A percentile compares a stretch with the other conserved stretches of the same genome.
Evolutionary conservation across 2,888 invertebrate species (phyloP).

Genomic region (Acanthoscelides obtectus): DNA sequence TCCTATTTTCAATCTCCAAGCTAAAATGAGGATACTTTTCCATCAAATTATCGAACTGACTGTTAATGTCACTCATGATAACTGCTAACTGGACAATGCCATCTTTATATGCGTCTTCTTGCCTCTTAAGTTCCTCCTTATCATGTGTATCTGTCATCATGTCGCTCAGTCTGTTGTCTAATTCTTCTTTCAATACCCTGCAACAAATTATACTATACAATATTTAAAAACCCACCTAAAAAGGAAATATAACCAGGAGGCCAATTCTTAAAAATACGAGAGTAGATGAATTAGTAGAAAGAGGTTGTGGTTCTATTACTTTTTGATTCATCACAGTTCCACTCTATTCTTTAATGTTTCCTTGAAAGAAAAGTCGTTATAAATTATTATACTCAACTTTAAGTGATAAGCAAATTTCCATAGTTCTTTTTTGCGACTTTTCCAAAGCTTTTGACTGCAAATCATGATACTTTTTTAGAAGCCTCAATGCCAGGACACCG

Average conservation of each 20-base stretch:
- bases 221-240: background rate
- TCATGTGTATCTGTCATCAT: constrained; percentile 31
- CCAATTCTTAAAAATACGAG: background rate
- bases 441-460: too few species aligned
- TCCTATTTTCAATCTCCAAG: constrained; percentile 21
- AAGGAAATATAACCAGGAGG: background rate
- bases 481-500: too few species aligned
- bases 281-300: background rate
- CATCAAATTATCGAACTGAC: constrained; percentile 26
- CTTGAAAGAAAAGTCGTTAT: too few species aligned
- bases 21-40: constrained; percentile 27
- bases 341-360: too few species aligned
- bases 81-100: constrained; percentile 30
- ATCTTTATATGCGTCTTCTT: constrained; percentile 25
- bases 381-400: too few species aligned
- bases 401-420: too few species aligned
- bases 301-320: too few species aligned
- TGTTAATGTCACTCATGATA: constrained; percentile 26
- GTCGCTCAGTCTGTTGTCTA: constrained; percentile 34
- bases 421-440: too few species aligned
- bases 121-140: constrained; percentile 31
- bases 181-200: constrained; percentile 36
- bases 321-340: too few species aligned
- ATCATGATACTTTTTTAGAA: too few species aligned
- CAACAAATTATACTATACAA: constrained; percentile 12